Percentiles rank a stretch among this genome's conserved stretches.
Evolutionary conservation across 2,113 vertebrate genomes (phyloP).

Genomic region (Paralichthys olivaceus): DNA sequence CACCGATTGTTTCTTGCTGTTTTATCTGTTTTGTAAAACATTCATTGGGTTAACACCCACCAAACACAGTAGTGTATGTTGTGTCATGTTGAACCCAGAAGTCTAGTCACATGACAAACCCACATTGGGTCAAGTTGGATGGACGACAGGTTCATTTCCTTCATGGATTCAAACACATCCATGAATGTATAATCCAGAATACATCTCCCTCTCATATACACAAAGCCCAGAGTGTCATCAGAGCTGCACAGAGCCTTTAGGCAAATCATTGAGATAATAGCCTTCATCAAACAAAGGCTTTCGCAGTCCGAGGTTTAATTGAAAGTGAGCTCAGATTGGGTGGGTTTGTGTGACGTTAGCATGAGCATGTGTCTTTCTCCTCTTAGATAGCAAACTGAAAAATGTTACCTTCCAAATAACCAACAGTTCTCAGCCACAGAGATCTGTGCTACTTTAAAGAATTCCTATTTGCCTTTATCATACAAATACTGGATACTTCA

Average conservation of each 20-base stretch:
- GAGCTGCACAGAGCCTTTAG: not conserved
- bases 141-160: slow-evolving; percentile 11
- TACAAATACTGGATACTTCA: not conserved
- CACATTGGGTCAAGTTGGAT: slow-evolving; percentile 59
- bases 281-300: slow-evolving; percentile 52
- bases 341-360: slow-evolving; percentile 21
- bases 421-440: not conserved
- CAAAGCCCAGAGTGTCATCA: slow-evolving; percentile 49
- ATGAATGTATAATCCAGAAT: slow-evolving; percentile 61
- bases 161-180: not conserved
- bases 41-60: slow-evolving; percentile 15
- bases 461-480: not conserved
- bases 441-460: not conserved
- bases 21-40: slow-evolving; percentile 29
- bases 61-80: not conserved
- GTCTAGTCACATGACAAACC: slow-evolving; percentile 48
- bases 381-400: too few species aligned
- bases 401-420: not conserved
- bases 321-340: slow-evolving; percentile 44
- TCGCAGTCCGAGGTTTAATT: slow-evolving; percentile 33
- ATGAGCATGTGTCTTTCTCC: not conserved
- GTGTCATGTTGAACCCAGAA: slow-evolving; percentile 2
- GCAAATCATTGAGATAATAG: slow-evolving; percentile 44
- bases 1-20: not conserved
- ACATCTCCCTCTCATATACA: too few species aligned